Conservation (phyloP, 2,888 invertebrate species). For the Coleophora flavipennella region DNA sequence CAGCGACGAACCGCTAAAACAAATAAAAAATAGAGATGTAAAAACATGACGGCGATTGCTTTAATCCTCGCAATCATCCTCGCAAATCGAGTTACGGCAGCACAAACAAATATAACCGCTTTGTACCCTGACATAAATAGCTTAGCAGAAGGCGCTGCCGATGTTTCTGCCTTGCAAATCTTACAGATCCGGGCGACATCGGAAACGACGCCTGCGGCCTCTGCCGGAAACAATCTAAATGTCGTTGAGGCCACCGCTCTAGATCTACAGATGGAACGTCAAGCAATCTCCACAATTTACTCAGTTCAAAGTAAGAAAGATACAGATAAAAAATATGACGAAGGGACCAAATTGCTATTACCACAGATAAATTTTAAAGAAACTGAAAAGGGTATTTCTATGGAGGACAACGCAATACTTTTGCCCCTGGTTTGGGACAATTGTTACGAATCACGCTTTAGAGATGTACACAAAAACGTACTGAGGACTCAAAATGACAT, state of each 20-base stretch:
- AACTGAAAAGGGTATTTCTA: slow-evolving; percentile 8
- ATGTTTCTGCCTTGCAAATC: slow-evolving; percentile 46
- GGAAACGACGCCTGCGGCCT: slow-evolving; percentile 47
- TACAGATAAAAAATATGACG: slow-evolving; percentile 33
- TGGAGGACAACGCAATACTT: slow-evolving; percentile 22
- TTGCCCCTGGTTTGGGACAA: slow-evolving; percentile 49
- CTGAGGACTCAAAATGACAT: slow-evolving; percentile 28
- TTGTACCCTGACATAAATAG: slow-evolving; percentile 30
- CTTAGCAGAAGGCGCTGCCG: slow-evolving; percentile 25
- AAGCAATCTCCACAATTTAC: slow-evolving; percentile 52
- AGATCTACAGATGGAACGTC: slow-evolving; percentile 46
- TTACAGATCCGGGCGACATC: slow-evolving; percentile 45
- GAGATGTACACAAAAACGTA: slow-evolving; percentile 25
- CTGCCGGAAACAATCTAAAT: slow-evolving; percentile 62
- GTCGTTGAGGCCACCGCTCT: slow-evolving; percentile 30
- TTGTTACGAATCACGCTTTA: slow-evolving; percentile 44
- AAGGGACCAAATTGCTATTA: slow-evolving; percentile 33
- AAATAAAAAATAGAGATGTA: slow-evolving; percentile 21
- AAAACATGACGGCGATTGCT: slow-evolving; percentile 34
- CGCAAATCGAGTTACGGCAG: slow-evolving; percentile 32
- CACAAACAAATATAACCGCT: slow-evolving; percentile 28
- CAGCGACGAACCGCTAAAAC: slow-evolving; percentile 19
- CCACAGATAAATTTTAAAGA: slow-evolving; percentile 17
- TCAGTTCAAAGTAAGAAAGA: slow-evolving; percentile 30
- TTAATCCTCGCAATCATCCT: slow-evolving; percentile 39